Conservation (phyloP, 2,113 vertebrate species). For the Lutjanus erythropterus region DNA sequence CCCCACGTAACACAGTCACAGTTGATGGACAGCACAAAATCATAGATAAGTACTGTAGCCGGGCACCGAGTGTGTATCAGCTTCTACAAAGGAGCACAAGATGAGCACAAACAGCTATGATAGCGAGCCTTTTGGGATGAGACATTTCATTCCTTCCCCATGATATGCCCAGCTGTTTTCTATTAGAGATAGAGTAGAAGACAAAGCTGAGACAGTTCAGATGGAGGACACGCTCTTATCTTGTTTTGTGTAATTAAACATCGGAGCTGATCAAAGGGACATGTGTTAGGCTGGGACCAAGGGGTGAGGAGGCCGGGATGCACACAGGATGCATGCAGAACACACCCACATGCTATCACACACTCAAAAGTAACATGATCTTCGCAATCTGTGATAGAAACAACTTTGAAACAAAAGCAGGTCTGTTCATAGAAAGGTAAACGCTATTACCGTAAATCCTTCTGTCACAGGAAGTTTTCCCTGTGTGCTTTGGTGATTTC, state of each 20-base stretch:
- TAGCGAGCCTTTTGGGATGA: slow-evolving; percentile 43
- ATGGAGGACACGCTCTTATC: slow-evolving; percentile 39
- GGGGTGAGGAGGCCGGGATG: background rate
- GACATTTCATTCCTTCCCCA: slow-evolving; percentile 12
- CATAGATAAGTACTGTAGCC: slow-evolving; percentile 25
- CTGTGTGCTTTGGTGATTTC: slow-evolving; percentile 17
- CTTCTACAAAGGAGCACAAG: slow-evolving; percentile 21
- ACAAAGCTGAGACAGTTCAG: slow-evolving; percentile 32
- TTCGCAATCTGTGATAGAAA: slow-evolving; percentile 5
- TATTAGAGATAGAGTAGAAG: slow-evolving; percentile 24
- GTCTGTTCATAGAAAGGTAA: slow-evolving; percentile 11
- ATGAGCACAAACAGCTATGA: slow-evolving; percentile 40
- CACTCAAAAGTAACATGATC: background rate
- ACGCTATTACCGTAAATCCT: slow-evolving; percentile 2
- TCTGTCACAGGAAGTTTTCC: background rate
- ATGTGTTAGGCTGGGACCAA: background rate
- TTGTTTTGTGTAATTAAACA: slow-evolving; percentile 63
- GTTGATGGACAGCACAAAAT: slow-evolving; percentile 23
- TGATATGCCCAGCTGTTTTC: slow-evolving; percentile 47
- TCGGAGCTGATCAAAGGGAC: slow-evolving; percentile 53
- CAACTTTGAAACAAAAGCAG: background rate
- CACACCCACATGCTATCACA: background rate
- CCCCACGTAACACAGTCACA: background rate
- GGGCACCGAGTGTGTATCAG: slow-evolving; percentile 1
- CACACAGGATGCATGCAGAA: slow-evolving; percentile 3